A percentile compares a stretch with the other conserved stretches of the same genome.
These are phyloP conservation scores for Eriocheir sinensis DNA, from an alignment of 1,140 invertebrate genomes.

Conservation along the genomic window DNA sequence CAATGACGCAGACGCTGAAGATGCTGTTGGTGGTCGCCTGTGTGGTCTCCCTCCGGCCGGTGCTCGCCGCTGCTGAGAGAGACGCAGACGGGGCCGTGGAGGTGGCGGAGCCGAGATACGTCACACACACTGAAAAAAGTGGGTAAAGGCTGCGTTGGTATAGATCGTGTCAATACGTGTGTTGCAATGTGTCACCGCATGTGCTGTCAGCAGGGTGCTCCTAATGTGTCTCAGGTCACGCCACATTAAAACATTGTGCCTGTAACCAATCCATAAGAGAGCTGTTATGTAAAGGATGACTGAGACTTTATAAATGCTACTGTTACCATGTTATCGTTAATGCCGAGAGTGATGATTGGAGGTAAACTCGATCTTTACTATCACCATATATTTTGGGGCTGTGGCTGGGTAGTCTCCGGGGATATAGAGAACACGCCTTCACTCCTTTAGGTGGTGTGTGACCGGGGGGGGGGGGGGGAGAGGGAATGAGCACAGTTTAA, in stretches of 20 bases:
- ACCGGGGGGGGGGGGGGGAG: not conserved
- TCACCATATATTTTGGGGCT: not conserved
- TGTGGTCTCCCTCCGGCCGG: not conserved
- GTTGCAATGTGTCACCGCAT: not conserved
- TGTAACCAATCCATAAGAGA: no score
- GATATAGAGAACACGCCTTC: no score
- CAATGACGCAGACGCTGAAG: not conserved
- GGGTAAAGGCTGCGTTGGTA: not conserved
- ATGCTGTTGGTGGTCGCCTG: not conserved
- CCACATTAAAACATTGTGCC: no score
- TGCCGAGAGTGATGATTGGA: no score
- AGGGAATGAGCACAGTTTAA: not conserved
- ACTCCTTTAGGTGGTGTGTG: no score
- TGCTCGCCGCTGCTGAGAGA: not conserved
- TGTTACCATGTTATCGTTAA: no score
- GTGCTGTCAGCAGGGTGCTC: not conserved
- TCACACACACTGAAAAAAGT: not conserved
- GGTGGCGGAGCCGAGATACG: not conserved
- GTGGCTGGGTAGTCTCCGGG: no score
- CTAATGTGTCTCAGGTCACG: no score
- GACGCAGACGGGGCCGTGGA: not conserved
- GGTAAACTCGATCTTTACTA: not conserved
- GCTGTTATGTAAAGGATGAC: not conserved
- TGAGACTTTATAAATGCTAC: no score
- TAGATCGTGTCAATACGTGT: not conserved